These are phyloP conservation scores for Euspilapteryx auroguttella DNA, from an alignment of 2,888 invertebrate genomes.

Conservation along the genomic window DNA sequence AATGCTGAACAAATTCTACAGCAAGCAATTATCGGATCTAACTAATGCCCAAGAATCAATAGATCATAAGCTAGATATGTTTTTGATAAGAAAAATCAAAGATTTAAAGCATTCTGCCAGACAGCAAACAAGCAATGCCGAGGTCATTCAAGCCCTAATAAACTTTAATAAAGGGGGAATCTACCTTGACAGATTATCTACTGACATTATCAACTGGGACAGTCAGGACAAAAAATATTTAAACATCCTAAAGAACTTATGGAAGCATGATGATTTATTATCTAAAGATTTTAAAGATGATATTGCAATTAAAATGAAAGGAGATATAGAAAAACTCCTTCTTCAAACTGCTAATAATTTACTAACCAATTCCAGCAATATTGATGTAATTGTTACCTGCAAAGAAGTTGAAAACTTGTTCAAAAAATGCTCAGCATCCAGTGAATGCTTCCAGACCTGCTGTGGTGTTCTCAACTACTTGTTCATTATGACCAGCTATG, in stretches of 20 bases:
- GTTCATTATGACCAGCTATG: constrained; percentile 26
- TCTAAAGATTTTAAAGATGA: constrained; percentile 15
- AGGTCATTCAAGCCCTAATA: constrained; percentile 30
- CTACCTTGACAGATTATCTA: constrained; percentile 13
- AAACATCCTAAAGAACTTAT: constrained; percentile 21
- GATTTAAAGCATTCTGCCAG: constrained; percentile 18
- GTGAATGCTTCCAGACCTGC: constrained; percentile 35
- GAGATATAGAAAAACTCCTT: constrained; percentile 26
- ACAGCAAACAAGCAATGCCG: constrained; percentile 19
- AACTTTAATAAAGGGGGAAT: constrained; percentile 23
- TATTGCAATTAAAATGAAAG: constrained; percentile 28
- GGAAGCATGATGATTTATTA: constrained; percentile 14
- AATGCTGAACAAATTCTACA: constrained; percentile 20
- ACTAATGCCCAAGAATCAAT: constrained; percentile 8
- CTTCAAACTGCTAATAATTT: constrained; percentile 16
- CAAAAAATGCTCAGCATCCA: constrained; percentile 21
- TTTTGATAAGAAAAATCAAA: constrained; percentile 23
- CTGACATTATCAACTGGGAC: constrained; percentile 26
- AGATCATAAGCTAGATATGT: constrained; percentile 25
- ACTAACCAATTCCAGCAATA: constrained; percentile 12
- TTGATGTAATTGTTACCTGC: constrained; percentile 14
- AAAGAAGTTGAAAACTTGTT: constrained; percentile 15
- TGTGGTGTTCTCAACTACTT: constrained; percentile 25
- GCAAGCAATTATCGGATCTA: constrained; percentile 12
- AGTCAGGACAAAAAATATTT: constrained; percentile 12